These are phyloP conservation scores for Drosophila paramelanica DNA, from an alignment of 2,888 invertebrate genomes.

Conservation along the genomic window DNA sequence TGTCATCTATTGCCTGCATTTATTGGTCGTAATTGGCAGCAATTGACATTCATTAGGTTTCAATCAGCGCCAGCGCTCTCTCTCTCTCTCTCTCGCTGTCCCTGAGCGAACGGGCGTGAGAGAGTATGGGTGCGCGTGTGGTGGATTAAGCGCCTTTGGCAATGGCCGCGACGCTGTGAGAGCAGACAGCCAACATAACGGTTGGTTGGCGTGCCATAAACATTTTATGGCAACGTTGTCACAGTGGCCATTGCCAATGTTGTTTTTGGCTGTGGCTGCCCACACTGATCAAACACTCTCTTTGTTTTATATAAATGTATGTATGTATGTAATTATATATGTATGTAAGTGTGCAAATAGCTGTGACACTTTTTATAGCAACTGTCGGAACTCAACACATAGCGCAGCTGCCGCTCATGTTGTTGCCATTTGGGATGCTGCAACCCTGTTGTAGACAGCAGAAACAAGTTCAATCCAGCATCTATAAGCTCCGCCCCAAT, in stretches of 20 bases:
- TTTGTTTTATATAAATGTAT: background rate
- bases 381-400: slow-evolving; percentile 25
- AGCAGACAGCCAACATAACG: slow-evolving; percentile 44
- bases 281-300: slow-evolving; percentile 1
- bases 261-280: background rate
- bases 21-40: slow-evolving; percentile 84
- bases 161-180: slow-evolving; percentile 59
- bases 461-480: slow-evolving; percentile 26
- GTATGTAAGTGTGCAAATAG: background rate
- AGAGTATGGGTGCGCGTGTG: slow-evolving; percentile 28
- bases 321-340: background rate
- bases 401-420: slow-evolving; percentile 18
- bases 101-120: background rate
- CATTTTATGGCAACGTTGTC: slow-evolving; percentile 48
- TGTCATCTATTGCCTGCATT: slow-evolving; percentile 73
- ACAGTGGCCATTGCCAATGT: background rate
- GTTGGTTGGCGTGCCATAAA: slow-evolving; percentile 56
- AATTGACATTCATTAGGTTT: slow-evolving; percentile 83
- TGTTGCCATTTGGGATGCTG: slow-evolving; percentile 44
- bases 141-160: slow-evolving; percentile 51
- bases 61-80: slow-evolving; percentile 66
- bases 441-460: slow-evolving; percentile 54
- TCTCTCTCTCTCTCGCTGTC: slow-evolving; percentile 9
- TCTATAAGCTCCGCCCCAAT: slow-evolving; percentile 64
- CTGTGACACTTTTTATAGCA: slow-evolving; percentile 34